A percentile compares a stretch with the other conserved stretches of the same genome.
Conservation (phyloP, 2,888 invertebrate species). For the Hypena proboscidalis region DNA sequence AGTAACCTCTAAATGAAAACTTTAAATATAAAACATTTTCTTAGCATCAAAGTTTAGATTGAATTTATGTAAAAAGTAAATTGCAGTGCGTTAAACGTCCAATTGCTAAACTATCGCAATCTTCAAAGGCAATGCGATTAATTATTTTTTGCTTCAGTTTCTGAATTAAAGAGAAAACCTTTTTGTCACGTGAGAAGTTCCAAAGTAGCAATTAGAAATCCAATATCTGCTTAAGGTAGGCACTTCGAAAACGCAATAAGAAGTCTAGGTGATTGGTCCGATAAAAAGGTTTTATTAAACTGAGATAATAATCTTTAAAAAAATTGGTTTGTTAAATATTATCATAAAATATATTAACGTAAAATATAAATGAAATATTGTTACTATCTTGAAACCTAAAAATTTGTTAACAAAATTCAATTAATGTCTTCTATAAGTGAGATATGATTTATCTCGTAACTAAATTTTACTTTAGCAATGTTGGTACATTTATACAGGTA, state of each 20-base stretch:
- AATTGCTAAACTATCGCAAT: constrained; percentile 16
- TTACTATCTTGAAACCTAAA: too few species aligned
- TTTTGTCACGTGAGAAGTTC: constrained; percentile 9
- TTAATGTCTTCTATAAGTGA: too few species aligned
- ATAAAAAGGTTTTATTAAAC: constrained; percentile 2
- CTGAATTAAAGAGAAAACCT: constrained; percentile 6
- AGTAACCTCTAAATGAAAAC: constrained; percentile 18
- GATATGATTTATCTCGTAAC: too few species aligned
- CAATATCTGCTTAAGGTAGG: constrained; percentile 11
- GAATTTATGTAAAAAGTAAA: constrained; percentile 33
- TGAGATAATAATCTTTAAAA: background rate
- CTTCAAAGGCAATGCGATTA: constrained; percentile 15
- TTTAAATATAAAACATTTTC: constrained; percentile 25
- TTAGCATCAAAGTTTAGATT: constrained; percentile 38
- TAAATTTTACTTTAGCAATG: too few species aligned
- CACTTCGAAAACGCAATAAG: constrained; percentile 24
- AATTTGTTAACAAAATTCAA: too few species aligned
- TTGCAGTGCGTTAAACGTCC: constrained; percentile 17
- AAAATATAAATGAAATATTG: too few species aligned
- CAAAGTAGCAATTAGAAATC: constrained; percentile 22
- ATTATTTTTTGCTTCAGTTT: constrained; percentile 17
- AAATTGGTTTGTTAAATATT: too few species aligned
- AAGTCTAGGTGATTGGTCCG: constrained; percentile 15
- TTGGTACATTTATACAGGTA: too few species aligned
- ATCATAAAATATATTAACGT: too few species aligned